A percentile compares a stretch with the other conserved stretches of the same genome.
phyloP scores from a whole-genome alignment of 2,888 invertebrate genomes.

The Dorcus parallelipipedus region DNA sequence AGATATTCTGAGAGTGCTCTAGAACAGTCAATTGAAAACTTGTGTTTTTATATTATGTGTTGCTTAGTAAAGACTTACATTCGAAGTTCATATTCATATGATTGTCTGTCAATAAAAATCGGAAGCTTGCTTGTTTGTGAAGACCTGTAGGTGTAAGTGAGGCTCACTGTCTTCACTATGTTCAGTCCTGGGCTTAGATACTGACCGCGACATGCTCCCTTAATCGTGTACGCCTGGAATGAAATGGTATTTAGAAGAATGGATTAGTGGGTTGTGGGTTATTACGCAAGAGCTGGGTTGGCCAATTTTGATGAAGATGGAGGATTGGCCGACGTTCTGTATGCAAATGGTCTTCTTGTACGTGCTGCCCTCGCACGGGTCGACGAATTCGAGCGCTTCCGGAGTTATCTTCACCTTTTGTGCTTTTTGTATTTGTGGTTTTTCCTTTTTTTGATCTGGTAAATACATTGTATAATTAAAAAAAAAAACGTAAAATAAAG shows the following conservation, averaged over 20 bases:
- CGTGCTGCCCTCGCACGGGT: constrained; percentile 12
- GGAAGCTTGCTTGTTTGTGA: neutral
- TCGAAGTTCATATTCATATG: too few relatives aligned
- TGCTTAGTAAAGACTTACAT: too few relatives aligned
- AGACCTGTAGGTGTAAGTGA: constrained; percentile 1
- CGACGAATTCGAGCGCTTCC: constrained; percentile 8
- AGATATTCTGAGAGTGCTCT: too few relatives aligned
- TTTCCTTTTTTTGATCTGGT: too few relatives aligned
- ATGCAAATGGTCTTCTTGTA: constrained; percentile 5
- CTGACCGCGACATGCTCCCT: constrained; percentile 1
- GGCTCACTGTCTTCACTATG: constrained; percentile 6
- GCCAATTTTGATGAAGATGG: constrained; percentile 7
- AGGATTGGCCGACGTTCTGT: constrained; percentile 11
- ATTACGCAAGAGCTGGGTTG: constrained; percentile 12
- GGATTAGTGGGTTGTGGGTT: neutral
- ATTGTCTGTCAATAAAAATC: too few relatives aligned
- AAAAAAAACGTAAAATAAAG: too few relatives aligned
- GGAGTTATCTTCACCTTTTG: constrained; percentile 13
- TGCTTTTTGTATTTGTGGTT: too few relatives aligned
- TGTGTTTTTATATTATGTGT: too few relatives aligned
- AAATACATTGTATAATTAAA: too few relatives aligned
- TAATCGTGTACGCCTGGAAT: constrained; percentile 3
- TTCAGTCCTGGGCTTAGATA: constrained; percentile 10
- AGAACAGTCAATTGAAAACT: too few relatives aligned
- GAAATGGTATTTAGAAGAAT: too few relatives aligned